phyloP scores from a whole-genome alignment of 2,113 vertebrate genomes.

The Myotis davidii region DNA sequence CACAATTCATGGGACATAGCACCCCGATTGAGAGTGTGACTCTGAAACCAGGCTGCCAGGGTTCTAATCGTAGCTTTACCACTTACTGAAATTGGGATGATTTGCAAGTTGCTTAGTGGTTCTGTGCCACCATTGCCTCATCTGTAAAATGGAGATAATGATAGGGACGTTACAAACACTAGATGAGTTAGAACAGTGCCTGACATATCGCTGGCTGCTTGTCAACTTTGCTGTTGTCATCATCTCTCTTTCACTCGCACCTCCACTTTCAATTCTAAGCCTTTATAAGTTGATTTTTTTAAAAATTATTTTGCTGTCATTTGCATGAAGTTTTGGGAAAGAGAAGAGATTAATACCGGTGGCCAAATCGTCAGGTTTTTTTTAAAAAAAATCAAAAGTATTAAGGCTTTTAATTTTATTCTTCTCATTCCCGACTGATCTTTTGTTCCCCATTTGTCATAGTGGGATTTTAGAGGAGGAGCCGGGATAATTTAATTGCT shows the following conservation, averaged over 20 bases:
- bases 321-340: neutral
- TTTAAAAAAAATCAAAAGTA: neutral
- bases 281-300: neutral
- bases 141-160: neutral
- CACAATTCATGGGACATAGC: neutral
- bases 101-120: neutral
- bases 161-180: fast-evolving
- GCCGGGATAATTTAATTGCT: neutral
- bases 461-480: neutral
- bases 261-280: neutral
- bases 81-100: neutral
- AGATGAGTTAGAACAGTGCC: neutral
- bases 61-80: neutral
- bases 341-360: neutral
- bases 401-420: neutral
- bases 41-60: neutral
- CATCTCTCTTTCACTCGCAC: neutral
- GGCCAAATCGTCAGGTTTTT: neutral
- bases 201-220: fast-evolving
- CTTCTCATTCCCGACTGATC: neutral
- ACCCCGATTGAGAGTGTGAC: neutral
- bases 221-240: fast-evolving
- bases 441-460: neutral
- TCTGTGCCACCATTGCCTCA: neutral
- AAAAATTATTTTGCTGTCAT: neutral